Evolutionary conservation across 2,888 invertebrate genomes (phyloP), one percentile per base, ranked within the genome.

Genomic region (Hipparchia semele): DNA sequence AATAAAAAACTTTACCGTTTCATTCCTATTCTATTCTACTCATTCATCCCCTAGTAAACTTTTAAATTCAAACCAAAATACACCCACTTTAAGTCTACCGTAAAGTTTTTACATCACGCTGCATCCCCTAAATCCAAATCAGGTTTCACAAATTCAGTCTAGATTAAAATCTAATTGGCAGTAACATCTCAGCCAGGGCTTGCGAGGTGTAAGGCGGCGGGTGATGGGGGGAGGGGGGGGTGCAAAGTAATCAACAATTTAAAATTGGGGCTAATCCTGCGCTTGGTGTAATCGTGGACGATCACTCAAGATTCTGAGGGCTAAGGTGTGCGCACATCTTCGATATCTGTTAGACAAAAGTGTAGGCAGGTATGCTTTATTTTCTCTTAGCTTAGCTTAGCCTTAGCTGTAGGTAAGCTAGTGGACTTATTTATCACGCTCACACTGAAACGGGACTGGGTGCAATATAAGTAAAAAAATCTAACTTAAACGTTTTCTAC

Each of bases 241-340:
- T 59, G 73, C 51, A 72, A 88, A 85, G 90, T 90, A 92, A 92
- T 92, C 91, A 92, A 92, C 92, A 92, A 92, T 92, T 92, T 92
- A 91, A 92, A 92, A 92, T 91, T 91, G 90, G 87, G 87, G 86
- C 90, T 92, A 91, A 92, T 91, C 92, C 90, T 81, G 80, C 81
- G 82, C 84, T 82, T 79, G 79, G 75, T 80, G 86, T 89, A 90
- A 90, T 90, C 88, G 84, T 74, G 45, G 74, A 84, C 87, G 83
- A 92, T 92, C 91, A 87, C 83, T 92, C 91, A 87, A 81, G 75
- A 78, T 73, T 71, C 69, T 73, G 54, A 56, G 10, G 61, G 46
- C 13, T 51, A 6, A 51, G 60, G 64, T 5, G 10, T 54, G 51
- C 62, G 54, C 71, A 68, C 75, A 77, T 64, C 12, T 45, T 23